Evolutionary conservation across 1,140 invertebrate genomes (phyloP).

Genomic region (Diachasmimorpha longicaudata): DNA sequence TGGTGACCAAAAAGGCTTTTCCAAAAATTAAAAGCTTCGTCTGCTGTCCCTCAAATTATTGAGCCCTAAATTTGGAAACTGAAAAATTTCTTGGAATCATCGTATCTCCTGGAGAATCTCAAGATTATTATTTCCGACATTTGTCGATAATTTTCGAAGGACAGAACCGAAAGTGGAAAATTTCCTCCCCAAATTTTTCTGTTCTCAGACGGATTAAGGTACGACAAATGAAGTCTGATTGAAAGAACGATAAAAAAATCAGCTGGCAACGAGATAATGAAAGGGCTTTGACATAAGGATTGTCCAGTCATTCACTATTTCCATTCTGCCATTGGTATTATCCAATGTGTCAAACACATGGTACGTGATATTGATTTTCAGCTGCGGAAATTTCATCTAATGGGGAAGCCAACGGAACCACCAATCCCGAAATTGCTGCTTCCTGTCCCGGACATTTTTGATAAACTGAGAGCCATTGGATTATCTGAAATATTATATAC

Average conservation of each 20-base stretch:
- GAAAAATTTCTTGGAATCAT: too few relatives aligned
- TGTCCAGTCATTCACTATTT: neutral
- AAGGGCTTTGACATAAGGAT: neutral
- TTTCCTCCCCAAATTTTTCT: too few relatives aligned
- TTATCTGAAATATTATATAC: neutral
- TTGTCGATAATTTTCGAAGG: too few relatives aligned
- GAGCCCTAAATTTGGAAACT: too few relatives aligned
- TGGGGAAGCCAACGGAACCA: neutral
- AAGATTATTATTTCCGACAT: too few relatives aligned
- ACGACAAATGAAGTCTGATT: neutral
- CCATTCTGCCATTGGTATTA: neutral
- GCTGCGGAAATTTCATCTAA: neutral
- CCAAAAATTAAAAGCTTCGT: too few relatives aligned
- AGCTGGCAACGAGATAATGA: neutral
- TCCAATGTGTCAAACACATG: neutral
- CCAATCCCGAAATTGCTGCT: neutral
- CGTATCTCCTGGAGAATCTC: too few relatives aligned
- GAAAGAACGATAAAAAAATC: neutral
- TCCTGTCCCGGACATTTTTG: neutral
- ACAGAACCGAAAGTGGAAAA: too few relatives aligned
- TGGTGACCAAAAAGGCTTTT: too few relatives aligned
- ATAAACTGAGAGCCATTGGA: neutral
- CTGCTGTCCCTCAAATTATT: too few relatives aligned
- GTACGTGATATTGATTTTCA: neutral
- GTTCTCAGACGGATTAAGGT: neutral